These are phyloP conservation scores for Melipona bicolor DNA, from an alignment of 2,888 invertebrate genomes.

Conservation along the genomic window DNA sequence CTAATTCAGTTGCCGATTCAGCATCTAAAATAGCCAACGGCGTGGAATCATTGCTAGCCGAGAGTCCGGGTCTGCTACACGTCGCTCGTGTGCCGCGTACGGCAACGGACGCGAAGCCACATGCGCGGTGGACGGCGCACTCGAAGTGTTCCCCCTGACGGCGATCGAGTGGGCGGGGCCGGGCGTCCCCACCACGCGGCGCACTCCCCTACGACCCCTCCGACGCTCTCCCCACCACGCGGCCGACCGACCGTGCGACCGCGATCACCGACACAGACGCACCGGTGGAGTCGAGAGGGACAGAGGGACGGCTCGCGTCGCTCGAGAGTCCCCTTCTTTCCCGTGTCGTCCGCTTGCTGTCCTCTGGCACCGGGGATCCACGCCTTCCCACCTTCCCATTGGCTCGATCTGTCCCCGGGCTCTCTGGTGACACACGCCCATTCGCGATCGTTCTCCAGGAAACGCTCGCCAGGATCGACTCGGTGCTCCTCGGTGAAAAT, in stretches of 20 bases:
- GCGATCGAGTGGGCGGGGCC: slow-evolving; percentile 72
- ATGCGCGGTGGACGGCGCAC: slow-evolving; percentile 62
- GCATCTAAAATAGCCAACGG: slow-evolving; percentile 33
- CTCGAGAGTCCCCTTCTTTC: slow-evolving; percentile 67
- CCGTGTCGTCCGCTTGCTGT: slow-evolving; percentile 67
- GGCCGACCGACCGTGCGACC: slow-evolving; percentile 62
- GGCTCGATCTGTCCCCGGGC: slow-evolving; percentile 78
- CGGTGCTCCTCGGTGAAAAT: slow-evolving; percentile 34
- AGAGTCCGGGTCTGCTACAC: slow-evolving; percentile 21
- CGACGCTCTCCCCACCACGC: slow-evolving; percentile 67
- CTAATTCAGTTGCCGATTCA: slow-evolving; percentile 30
- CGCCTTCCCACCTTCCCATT: slow-evolving; percentile 75
- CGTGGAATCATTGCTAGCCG: slow-evolving; percentile 16
- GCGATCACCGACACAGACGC: slow-evolving; percentile 70
- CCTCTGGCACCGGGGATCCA: slow-evolving; percentile 64
- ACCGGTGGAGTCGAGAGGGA: slow-evolving; percentile 38
- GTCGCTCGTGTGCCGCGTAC: slow-evolving; percentile 54
- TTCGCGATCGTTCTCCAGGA: slow-evolving; percentile 61
- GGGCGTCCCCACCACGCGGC: slow-evolving; percentile 67
- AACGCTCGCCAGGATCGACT: slow-evolving; percentile 26
- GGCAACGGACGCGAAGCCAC: slow-evolving; percentile 66
- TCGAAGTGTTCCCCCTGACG: slow-evolving; percentile 46
- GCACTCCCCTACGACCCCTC: slow-evolving; percentile 78
- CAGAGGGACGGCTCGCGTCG: slow-evolving; percentile 64
- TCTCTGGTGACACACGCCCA: slow-evolving; percentile 79